These are phyloP conservation scores for Ricordea florida DNA, from an alignment of 92 coral and sea anemone genomes.

Conservation along the genomic window DNA sequence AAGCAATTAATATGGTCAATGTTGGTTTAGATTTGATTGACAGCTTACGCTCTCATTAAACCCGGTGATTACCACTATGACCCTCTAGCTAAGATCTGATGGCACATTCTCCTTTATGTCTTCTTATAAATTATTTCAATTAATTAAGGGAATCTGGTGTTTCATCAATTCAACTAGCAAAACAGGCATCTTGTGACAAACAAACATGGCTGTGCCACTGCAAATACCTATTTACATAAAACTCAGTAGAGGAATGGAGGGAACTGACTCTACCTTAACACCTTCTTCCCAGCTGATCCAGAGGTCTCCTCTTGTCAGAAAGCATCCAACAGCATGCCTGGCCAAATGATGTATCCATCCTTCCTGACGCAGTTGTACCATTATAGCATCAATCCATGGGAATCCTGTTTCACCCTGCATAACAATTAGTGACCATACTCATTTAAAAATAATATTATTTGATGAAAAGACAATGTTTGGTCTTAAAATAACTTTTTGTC, in stretches of 20 bases:
- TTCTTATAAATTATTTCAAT: no score
- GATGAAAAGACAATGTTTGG: no score
- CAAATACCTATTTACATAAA: neutral
- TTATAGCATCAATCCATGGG: constrained; percentile 96
- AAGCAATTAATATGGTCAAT: neutral
- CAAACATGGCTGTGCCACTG: neutral
- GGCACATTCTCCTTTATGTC: no score
- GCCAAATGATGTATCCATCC: constrained; percentile 92
- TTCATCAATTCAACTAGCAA: no score
- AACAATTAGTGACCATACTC: no score
- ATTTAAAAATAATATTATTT: no score
- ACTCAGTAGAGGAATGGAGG: neutral
- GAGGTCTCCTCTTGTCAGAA: constrained; percentile 90
- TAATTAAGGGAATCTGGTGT: no score
- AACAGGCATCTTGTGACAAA: no score
- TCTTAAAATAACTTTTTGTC: no score
- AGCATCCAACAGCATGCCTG: constrained; percentile 80
- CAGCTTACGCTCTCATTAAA: no score
- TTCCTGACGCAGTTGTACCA: constrained; percentile 81
- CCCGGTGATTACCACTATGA: no score
- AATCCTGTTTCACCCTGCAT: constrained; percentile 87
- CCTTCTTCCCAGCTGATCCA: constrained; percentile 99
- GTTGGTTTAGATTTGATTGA: neutral
- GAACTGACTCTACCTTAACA: constrained; percentile 45
- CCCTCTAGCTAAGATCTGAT: no score